Conservation (phyloP, 2,113 vertebrate species). For the Microcebus lehilahytsara region DNA sequence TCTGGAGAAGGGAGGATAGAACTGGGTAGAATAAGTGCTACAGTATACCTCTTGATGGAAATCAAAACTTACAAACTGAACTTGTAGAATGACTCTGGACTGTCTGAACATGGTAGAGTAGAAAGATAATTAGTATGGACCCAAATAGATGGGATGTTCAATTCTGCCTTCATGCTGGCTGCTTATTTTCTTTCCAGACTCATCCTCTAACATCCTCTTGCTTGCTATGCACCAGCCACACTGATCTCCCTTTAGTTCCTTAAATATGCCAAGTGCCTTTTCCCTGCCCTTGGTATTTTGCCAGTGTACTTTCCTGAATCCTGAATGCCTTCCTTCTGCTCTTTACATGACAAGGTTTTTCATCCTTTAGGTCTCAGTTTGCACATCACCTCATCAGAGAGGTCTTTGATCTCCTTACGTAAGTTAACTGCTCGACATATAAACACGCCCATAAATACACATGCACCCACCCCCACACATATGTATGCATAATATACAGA, state of each 20-base stretch:
- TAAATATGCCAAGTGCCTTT: not conserved
- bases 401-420: not conserved
- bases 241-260: not conserved
- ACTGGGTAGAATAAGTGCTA: not conserved
- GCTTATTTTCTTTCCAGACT: not conserved
- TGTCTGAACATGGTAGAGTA: not conserved
- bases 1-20: not conserved
- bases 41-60: not conserved
- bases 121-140: not conserved
- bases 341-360: not conserved
- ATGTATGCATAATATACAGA: not conserved
- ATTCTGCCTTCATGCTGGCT: not conserved
- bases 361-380: not conserved
- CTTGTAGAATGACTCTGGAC: not conserved
- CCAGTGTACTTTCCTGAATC: not conserved
- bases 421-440: not conserved
- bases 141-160: not conserved
- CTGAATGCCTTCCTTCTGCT: not conserved
- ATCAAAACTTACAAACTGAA: not conserved
- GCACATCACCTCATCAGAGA: not conserved
- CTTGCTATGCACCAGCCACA: not conserved
- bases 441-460: not conserved
- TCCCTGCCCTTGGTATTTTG: not conserved
- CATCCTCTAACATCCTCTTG: not conserved
- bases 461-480: not conserved